phyloP scores from a whole-genome alignment of 2,888 invertebrate genomes.

The Aricia artaxerxes region DNA sequence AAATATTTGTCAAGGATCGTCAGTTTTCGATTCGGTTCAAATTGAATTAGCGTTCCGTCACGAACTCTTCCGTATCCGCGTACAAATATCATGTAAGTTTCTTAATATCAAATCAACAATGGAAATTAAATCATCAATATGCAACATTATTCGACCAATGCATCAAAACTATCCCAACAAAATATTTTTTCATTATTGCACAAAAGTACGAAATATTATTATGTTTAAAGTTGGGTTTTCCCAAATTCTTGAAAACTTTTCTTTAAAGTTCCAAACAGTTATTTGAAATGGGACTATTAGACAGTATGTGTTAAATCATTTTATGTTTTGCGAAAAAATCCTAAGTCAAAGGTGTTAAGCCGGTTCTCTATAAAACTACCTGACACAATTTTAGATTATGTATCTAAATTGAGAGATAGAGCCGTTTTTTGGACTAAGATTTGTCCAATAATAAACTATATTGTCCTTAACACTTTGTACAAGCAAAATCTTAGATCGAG shows the following conservation, averaged over 20 bases:
- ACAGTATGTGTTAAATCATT: not conserved
- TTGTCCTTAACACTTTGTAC: no score
- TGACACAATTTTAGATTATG: not conserved
- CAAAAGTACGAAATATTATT: no score
- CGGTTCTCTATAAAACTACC: not conserved
- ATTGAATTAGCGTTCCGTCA: constrained; percentile 22
- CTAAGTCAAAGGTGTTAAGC: not conserved
- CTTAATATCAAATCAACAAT: constrained; percentile 18
- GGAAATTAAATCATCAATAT: constrained; percentile 11
- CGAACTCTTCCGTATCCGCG: constrained; percentile 23
- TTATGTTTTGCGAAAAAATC: not conserved
- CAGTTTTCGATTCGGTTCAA: constrained; percentile 18
- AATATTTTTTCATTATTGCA: no score
- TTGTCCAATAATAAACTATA: not conserved
- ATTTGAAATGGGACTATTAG: not conserved
- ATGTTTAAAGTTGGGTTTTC: not conserved
- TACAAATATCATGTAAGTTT: constrained; percentile 16
- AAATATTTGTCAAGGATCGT: constrained; percentile 8
- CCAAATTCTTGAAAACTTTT: not conserved
- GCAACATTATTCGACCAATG: not conserved
- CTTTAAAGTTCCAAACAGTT: not conserved
- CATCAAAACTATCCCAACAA: not conserved
- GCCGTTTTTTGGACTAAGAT: not conserved
- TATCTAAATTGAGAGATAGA: not conserved
- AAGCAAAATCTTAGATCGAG: no score